phyloP scores from a whole-genome alignment of 2,797 vertebrate species.

The Pelobates cultripes region DNA sequence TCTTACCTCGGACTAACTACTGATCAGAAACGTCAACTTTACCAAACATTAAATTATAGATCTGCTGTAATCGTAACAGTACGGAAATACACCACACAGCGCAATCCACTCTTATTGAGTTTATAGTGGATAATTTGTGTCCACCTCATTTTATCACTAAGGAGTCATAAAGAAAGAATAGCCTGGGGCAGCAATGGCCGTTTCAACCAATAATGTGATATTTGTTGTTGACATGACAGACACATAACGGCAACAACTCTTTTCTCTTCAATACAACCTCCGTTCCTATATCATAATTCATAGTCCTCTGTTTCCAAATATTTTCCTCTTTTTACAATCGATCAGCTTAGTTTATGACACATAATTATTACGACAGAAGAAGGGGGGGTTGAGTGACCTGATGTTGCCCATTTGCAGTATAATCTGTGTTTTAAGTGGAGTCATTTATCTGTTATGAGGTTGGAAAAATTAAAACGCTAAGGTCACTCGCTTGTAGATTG shows the following conservation, averaged over 20 bases:
- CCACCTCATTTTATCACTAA: background rate
- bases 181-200: background rate
- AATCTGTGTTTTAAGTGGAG: constrained; percentile 22
- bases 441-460: constrained; percentile 33
- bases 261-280: background rate
- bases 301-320: constrained; percentile 37
- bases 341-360: constrained; percentile 36
- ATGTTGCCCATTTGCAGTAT: constrained; percentile 14
- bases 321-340: constrained; percentile 31
- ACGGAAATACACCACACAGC: background rate
- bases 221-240: constrained; percentile 5
- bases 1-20: background rate
- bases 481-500: constrained; percentile 21
- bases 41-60: background rate
- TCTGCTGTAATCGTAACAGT: background rate
- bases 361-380: constrained; percentile 34
- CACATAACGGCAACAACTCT: background rate
- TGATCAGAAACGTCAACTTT: background rate
- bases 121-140: constrained; percentile 6
- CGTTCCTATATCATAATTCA: constrained; percentile 16
- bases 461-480: constrained; percentile 22
- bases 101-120: constrained; percentile 5
- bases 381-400: background rate
- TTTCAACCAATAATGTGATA: background rate
- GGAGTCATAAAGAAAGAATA: background rate